phyloP scores from a whole-genome alignment of 2,113 vertebrate species.

The Salvelinus alpinus region DNA sequence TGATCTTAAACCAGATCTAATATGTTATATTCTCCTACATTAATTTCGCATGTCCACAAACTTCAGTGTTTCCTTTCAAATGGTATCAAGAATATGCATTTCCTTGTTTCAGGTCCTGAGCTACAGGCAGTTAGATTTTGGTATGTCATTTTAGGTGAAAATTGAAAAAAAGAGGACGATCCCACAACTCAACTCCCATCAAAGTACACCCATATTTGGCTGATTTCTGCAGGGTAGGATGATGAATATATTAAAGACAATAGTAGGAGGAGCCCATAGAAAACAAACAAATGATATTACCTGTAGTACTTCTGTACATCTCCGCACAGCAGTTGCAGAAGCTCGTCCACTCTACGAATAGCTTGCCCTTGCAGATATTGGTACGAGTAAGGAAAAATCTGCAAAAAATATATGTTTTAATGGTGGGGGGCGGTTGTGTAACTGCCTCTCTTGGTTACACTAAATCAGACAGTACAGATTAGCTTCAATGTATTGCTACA shows the following conservation, averaged over 20 bases:
- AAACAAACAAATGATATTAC: slow-evolving; percentile 3
- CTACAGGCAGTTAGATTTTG: too few relatives aligned
- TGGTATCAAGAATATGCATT: too few relatives aligned
- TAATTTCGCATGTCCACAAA: too few relatives aligned
- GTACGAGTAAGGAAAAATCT: neutral
- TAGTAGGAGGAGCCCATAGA: neutral
- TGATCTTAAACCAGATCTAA: too few relatives aligned
- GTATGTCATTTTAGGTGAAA: too few relatives aligned
- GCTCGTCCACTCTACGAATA: slow-evolving; percentile 19
- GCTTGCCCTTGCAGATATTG: slow-evolving; percentile 10
- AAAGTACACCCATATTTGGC: too few relatives aligned
- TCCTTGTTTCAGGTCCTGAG: too few relatives aligned
- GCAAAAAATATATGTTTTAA: neutral
- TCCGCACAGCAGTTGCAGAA: slow-evolving; percentile 25
- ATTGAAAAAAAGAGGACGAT: too few relatives aligned
- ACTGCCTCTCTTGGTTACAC: neutral
- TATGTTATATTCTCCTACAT: too few relatives aligned
- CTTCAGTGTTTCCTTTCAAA: too few relatives aligned
- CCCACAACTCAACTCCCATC: too few relatives aligned
- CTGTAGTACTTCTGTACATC: slow-evolving; percentile 38
- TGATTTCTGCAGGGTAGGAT: neutral
- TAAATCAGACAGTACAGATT: neutral
- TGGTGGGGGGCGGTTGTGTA: neutral
- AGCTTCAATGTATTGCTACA: neutral
- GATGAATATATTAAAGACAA: neutral